phyloP scores from a whole-genome alignment of 2,113 vertebrate genomes.

The Dipodomys spectabilis region DNA sequence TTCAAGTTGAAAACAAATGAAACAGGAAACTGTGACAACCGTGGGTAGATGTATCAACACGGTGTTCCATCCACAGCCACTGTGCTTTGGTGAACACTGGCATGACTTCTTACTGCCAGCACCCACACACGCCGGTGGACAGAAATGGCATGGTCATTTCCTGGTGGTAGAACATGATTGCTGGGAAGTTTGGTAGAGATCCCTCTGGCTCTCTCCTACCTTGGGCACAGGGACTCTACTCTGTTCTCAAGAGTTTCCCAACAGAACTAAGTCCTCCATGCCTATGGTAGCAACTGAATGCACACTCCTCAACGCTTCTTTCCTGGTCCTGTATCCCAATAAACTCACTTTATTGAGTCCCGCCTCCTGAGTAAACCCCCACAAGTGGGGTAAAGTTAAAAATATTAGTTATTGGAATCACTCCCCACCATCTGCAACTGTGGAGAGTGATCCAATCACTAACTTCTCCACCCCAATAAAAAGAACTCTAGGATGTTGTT shows the following conservation, averaged over 20 bases:
- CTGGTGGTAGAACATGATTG: not conserved
- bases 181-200: not conserved
- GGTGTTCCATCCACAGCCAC: not conserved
- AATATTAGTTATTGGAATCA: slow-evolving; percentile 22
- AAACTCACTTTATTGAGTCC: slow-evolving; percentile 25
- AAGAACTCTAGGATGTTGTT: slow-evolving; percentile 30
- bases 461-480: not conserved
- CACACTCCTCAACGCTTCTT: not conserved
- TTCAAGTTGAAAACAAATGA: not conserved
- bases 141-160: not conserved
- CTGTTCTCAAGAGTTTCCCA: not conserved
- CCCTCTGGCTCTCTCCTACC: not conserved
- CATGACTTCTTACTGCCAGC: not conserved
- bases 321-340: not conserved
- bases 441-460: not conserved
- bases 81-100: not conserved
- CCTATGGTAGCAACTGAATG: no score
- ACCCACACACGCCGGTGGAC: not conserved
- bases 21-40: not conserved
- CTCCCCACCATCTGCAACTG: not conserved
- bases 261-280: not conserved
- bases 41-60: not conserved
- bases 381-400: not conserved
- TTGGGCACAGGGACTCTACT: not conserved
- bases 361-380: not conserved